phyloP scores from a whole-genome alignment of 1,140 invertebrate species.

The Wasmannia auropunctata region DNA sequence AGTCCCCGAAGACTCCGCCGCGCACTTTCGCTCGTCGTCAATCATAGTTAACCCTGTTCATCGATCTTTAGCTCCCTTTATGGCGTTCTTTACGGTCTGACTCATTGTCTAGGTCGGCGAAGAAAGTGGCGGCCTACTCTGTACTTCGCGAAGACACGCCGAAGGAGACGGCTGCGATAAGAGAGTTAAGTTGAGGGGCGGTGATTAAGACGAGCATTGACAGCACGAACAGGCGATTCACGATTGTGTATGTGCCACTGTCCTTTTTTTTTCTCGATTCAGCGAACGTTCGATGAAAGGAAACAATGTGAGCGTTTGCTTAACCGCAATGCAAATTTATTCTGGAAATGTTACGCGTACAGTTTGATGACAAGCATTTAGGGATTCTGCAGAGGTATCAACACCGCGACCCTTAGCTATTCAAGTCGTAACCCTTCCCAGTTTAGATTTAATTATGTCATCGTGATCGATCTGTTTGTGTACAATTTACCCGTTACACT shows the following conservation, averaged over 20 bases:
- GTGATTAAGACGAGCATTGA: neutral
- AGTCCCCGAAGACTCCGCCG: slow-evolving; percentile 50
- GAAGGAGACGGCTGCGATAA: neutral
- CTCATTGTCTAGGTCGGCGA: neutral
- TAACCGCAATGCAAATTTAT: slow-evolving; percentile 58
- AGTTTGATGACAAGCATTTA: slow-evolving; percentile 69
- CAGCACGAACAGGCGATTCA: neutral
- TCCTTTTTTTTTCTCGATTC: neutral
- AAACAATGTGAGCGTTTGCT: slow-evolving; percentile 18
- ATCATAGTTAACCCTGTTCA: slow-evolving; percentile 67
- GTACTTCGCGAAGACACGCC: neutral
- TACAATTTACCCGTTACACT: slow-evolving; percentile 28
- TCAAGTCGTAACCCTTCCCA: slow-evolving; percentile 70
- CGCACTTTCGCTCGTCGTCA: slow-evolving; percentile 63
- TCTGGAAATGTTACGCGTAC: slow-evolving; percentile 54
- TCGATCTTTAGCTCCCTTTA: slow-evolving; percentile 32
- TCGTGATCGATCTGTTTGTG: slow-evolving; percentile 74
- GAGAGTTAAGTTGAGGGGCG: neutral
- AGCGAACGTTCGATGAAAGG: neutral
- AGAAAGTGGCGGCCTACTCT: neutral
- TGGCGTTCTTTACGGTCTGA: slow-evolving; percentile 35
- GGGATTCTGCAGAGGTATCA: slow-evolving; percentile 66
- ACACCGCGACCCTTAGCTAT: slow-evolving; percentile 65
- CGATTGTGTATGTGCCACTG: no score
- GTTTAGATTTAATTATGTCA: slow-evolving; percentile 72